These are phyloP conservation scores for Lepidochitona cinerea DNA, from an alignment of 2,888 invertebrate species.

Conservation along the genomic window DNA sequence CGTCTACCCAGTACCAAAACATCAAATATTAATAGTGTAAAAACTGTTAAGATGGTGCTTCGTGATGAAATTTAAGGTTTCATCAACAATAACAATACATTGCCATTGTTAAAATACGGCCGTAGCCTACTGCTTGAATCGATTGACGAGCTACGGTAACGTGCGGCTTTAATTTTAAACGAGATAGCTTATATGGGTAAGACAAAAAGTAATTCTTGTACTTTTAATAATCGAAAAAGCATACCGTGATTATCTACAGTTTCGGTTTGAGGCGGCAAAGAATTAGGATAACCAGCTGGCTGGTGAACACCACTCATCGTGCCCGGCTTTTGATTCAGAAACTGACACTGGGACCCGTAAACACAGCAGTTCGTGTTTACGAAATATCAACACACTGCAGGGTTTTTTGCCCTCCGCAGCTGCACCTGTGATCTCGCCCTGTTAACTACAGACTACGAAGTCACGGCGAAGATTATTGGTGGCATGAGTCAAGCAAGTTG, in stretches of 20 bases:
- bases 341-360: conserved; percentile 59
- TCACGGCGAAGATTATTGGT: background rate
- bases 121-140: no score
- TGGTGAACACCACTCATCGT: conserved; percentile 21
- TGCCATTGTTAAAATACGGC: no score
- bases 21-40: no score
- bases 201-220: no score
- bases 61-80: no score
- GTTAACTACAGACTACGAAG: background rate
- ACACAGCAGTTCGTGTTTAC: conserved; percentile 52
- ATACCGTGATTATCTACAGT: conserved; percentile 44
- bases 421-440: conserved; percentile 51
- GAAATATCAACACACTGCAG: conserved; percentile 58
- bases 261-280: background rate
- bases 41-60: no score
- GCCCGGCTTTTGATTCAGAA: conserved; percentile 52
- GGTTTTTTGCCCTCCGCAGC: conserved; percentile 48
- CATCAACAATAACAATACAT: no score
- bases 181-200: no score
- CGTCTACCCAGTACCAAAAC: no score
- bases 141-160: no score
- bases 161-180: no score
- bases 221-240: no score
- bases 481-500: background rate
- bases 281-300: background rate